phyloP scores from a whole-genome alignment of 1,140 invertebrate species.

The Zophobas morio region DNA sequence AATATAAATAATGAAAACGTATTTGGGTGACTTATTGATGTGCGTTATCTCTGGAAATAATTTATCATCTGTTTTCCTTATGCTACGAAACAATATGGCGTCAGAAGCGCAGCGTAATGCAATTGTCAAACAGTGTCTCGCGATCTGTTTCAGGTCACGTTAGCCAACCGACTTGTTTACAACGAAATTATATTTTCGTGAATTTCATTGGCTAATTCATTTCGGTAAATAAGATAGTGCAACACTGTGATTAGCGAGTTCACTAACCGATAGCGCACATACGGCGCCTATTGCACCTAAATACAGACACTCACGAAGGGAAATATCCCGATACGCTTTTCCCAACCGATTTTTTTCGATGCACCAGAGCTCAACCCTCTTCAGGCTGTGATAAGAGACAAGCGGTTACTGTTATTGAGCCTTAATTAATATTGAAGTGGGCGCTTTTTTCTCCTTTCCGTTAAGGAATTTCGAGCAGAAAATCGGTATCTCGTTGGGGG shows the following conservation, averaged over 20 bases:
- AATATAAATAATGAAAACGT: too few relatives aligned
- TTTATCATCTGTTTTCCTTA: not conserved
- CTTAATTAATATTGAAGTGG: constrained; percentile 11
- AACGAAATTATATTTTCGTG: constrained; percentile 44
- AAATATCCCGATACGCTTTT: constrained; percentile 1
- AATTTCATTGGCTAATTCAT: constrained; percentile 49
- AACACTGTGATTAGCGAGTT: constrained; percentile 42
- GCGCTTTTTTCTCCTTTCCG: not conserved
- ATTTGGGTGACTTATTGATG: not conserved
- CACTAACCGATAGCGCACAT: constrained; percentile 42
- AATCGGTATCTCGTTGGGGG: constrained; percentile 45
- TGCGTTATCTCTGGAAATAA: constrained; percentile 11
- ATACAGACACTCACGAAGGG: constrained; percentile 29
- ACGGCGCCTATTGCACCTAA: constrained; percentile 27
- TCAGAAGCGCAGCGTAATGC: constrained; percentile 8
- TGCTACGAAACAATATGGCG: constrained; percentile 7
- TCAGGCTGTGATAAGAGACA: constrained; percentile 32
- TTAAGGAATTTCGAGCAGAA: constrained; percentile 17
- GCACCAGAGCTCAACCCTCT: constrained; percentile 32
- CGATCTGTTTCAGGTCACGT: constrained; percentile 45
- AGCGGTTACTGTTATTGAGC: constrained; percentile 10
- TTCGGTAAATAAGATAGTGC: constrained; percentile 47
- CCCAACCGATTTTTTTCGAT: constrained; percentile 29
- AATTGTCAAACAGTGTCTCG: constrained; percentile 33
- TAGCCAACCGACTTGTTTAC: constrained; percentile 44